Evolutionary conservation across 2,888 invertebrate genomes (phyloP), one percentile per base, ranked within the genome.

Genomic region (Gymnoscelis rufifasciata): DNA sequence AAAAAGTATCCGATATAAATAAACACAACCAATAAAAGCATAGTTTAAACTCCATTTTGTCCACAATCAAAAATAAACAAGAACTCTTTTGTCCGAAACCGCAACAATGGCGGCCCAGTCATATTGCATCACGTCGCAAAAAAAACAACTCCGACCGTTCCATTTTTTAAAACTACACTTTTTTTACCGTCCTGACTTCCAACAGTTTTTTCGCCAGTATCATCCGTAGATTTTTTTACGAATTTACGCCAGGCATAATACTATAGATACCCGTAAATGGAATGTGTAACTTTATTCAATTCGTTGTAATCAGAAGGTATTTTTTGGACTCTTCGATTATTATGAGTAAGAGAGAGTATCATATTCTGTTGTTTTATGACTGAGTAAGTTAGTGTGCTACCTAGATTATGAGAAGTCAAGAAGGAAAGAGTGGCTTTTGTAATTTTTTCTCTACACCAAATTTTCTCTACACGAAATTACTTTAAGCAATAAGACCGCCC

Each of bases 251-350:
- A 56, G 66, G 71, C 62, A 83, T 84, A 82, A 80, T 80, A 75
- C 76, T 66, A 66, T 62, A 79, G 77, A 83, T 82, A 84, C n/a
- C n/a, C n/a, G n/a, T n/a, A n/a, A n/a, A 79, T 83, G n/a, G 78
- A 71, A 74, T 74, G 77, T 78, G 74, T 67, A 66, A 55, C 42
- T 38, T 57, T 15, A 10, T 15, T 33, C 6, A 19, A 7, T 35
- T 11, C 1, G 7, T n/a, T 11, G 11, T 19, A n/a, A n/a, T n/a
- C n/a, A n/a, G n/a, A n/a, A n/a, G n/a, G n/a, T n/a, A n/a, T n/a
- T n/a, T n/a, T n/a, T n/a, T n/a, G n/a, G n/a, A n/a, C n/a, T n/a
- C n/a, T n/a, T n/a, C n/a, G n/a, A n/a, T n/a, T n/a, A n/a, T n/a
- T n/a, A n/a, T n/a, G n/a, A n/a, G n/a, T n/a, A n/a, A n/a, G n/a